Conservation (phyloP, 2,888 invertebrate species). For the Polietes domitor region DNA sequence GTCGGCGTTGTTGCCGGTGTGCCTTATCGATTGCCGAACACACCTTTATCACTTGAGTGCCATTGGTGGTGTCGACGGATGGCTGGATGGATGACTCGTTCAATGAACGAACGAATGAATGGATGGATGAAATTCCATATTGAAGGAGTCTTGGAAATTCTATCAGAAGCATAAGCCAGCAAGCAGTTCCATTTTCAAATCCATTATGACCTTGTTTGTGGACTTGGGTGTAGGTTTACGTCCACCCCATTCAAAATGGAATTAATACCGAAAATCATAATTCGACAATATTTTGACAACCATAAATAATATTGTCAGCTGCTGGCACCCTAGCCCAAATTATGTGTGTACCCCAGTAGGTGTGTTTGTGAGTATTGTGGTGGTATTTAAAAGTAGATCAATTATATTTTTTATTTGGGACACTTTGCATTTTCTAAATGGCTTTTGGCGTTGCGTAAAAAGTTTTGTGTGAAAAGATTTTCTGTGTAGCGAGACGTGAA, state of each 20-base stretch:
- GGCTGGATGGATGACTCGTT: conserved; percentile 12
- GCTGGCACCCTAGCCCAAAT: neutral
- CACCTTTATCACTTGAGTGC: conserved; percentile 55
- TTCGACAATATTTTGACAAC: conserved; percentile 46
- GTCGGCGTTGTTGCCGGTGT: conserved; percentile 21
- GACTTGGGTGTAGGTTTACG: neutral
- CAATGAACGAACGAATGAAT: conserved; percentile 7
- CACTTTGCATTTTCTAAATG: neutral
- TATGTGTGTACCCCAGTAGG: no score
- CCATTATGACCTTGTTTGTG: conserved; percentile 7
- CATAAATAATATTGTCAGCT: neutral
- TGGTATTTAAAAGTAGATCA: conserved; percentile 49
- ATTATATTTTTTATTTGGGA: conserved; percentile 30
- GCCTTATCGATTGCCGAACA: conserved; percentile 66
- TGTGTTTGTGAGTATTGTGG: neutral
- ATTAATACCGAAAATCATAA: conserved; percentile 37
- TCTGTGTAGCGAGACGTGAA: neutral
- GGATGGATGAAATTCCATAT: conserved; percentile 50
- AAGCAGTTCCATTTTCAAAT: neutral
- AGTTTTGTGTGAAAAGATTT: neutral
- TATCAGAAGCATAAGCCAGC: neutral
- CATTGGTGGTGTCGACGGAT: conserved; percentile 35
- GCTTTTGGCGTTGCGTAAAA: neutral
- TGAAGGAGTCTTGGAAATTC: neutral
- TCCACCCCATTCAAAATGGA: neutral